Evolutionary conservation across 2,113 vertebrate genomes (phyloP), one percentile per base, ranked within the genome.

Genomic region (Tichodroma muraria): DNA sequence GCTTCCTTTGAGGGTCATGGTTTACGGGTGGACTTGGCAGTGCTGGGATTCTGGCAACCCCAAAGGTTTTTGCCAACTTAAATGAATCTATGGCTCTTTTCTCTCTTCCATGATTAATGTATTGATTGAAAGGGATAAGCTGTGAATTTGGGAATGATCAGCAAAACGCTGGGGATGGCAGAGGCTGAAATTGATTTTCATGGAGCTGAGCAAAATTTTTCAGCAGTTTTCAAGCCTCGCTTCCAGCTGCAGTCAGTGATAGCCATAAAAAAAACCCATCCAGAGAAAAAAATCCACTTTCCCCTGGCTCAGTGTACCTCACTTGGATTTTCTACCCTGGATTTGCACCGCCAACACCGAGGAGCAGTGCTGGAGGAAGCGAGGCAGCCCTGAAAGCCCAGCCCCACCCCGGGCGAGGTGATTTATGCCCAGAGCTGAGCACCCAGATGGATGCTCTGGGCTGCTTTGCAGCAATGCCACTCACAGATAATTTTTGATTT

Each of bases 401-500:
- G 35, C 11, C 70, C 85, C 52, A 3, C 3, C n/a, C 53, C 56
- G 15, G 37, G 18, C 0, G 1, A 73, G 70, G 31, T 90, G 95
- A 94, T 96, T 95, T 93, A 94, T 30, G 20, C n/a, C 4, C 1
- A 0, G 49, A 24, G 83, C 6, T 38, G 38, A 76, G 86, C 37
- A 3, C 23, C 40, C 84, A 47, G 86, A 90, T 94, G 81, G 90
- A 96, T 92, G 73, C 53, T 50, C 70, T 20, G 21, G 8, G 88
- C 94, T 84, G 50, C 63, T 90, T 52, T 38, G 85, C 78, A 89
- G 90, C 68, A 90, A 33, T 35, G 96, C 97, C 91, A 91, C 93
- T 95, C 85, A 18, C 15, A 54, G 96, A 95, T 96, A 91, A 94
- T 72, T 89, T 79, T 95, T 88, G 93, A 97, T 97, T 97, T 96